These are phyloP conservation scores for Sthenelais limicola DNA, from an alignment of 2,888 invertebrate genomes.

Conservation along the genomic window DNA sequence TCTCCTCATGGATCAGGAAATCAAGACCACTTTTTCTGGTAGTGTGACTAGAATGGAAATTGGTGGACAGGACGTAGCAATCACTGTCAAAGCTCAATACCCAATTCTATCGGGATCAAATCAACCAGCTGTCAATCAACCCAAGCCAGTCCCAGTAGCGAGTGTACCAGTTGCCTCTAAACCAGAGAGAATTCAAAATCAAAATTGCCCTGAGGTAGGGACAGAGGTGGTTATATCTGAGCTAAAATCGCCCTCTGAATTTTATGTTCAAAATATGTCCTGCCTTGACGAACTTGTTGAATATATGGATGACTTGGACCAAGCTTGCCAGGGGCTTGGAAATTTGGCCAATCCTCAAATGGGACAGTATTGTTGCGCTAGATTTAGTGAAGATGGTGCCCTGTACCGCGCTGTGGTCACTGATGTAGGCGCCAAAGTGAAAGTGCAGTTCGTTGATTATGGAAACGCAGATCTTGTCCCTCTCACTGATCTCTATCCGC, in stretches of 20 bases:
- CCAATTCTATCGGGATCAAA: too few species aligned
- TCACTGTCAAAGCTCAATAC: too few species aligned
- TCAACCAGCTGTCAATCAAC: too few species aligned
- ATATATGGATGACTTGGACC: background rate
- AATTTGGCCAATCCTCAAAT: conserved; percentile 39
- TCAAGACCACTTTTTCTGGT: too few species aligned
- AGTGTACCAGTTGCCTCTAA: too few species aligned
- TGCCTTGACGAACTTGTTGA: background rate
- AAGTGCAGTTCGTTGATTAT: conserved; percentile 68
- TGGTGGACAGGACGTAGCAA: too few species aligned
- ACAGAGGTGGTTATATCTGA: background rate
- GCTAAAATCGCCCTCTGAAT: background rate
- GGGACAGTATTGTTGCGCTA: conserved; percentile 51
- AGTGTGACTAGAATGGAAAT: too few species aligned
- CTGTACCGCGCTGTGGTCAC: conserved; percentile 62
- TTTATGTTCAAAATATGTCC: conserved; percentile 1
- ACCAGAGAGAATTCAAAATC: too few species aligned
- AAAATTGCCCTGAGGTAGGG: background rate
- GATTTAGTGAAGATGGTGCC: conserved; percentile 56
- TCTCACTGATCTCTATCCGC: conserved; percentile 45
- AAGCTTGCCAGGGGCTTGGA: background rate
- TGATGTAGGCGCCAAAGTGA: conserved; percentile 49
- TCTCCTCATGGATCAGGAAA: background rate
- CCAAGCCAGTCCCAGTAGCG: too few species aligned
- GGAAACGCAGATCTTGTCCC: conserved; percentile 60